phyloP scores from a whole-genome alignment of 2,797 vertebrate genomes.

The Mastacembelus armatus region DNA sequence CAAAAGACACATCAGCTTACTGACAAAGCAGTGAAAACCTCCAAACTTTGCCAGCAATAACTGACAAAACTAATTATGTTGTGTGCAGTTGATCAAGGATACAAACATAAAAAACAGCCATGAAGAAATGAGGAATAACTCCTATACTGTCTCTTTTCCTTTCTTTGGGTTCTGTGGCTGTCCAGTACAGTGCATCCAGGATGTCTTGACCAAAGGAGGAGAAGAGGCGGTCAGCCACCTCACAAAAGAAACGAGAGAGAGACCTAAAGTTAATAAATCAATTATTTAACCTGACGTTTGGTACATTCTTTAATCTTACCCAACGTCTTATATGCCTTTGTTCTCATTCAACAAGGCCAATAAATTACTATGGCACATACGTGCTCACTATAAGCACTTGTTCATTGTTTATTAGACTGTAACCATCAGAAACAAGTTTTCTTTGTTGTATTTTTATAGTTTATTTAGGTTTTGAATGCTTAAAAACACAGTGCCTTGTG shows the following conservation, averaged over 20 bases:
- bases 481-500: background rate
- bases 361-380: background rate
- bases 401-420: no score
- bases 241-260: constrained; percentile 14
- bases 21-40: background rate
- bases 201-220: constrained; percentile 99
- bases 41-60: background rate
- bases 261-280: background rate
- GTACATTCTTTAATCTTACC: background rate
- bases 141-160: constrained; percentile 94
- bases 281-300: background rate
- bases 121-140: constrained; percentile 96
- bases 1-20: background rate
- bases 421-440: no score
- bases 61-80: background rate
- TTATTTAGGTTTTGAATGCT: background rate
- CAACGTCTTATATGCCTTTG: no score
- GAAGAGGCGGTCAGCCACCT: constrained; percentile 98
- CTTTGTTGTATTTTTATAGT: no score
- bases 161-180: constrained; percentile 96
- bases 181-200: constrained; percentile 98
- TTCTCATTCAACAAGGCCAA: no score
- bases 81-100: constrained; percentile 83
- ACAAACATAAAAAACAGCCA: constrained; percentile 99
- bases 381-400: background rate